These are phyloP conservation scores for Oligia strigilis DNA, from an alignment of 2,888 invertebrate genomes.

Conservation along the genomic window DNA sequence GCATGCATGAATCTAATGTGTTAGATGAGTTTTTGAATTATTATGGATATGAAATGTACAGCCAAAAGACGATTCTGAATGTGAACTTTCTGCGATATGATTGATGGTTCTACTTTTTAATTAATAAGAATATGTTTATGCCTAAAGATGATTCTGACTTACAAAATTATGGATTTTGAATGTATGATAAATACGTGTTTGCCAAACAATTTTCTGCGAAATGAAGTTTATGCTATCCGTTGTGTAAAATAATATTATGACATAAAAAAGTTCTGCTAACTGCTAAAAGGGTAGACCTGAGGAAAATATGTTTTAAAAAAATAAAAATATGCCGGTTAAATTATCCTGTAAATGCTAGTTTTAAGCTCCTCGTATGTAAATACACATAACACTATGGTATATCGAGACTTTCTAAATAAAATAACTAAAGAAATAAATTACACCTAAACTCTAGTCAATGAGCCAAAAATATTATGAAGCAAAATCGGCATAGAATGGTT, in stretches of 20 bases:
- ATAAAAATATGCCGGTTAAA: slow-evolving; percentile 26
- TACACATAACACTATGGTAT: background rate
- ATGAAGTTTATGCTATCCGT: background rate
- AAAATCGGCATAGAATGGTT: background rate
- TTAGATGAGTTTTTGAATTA: too few species aligned
- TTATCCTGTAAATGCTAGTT: slow-evolving; percentile 15
- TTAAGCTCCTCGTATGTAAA: background rate
- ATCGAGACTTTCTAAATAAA: background rate
- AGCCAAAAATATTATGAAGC: slow-evolving; percentile 5
- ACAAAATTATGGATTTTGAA: too few species aligned
- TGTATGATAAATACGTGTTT: background rate
- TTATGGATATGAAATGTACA: too few species aligned
- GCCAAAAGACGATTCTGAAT: too few species aligned
- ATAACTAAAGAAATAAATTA: background rate
- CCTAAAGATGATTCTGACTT: too few species aligned
- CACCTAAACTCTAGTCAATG: slow-evolving; percentile 19
- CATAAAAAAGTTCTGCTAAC: background rate
- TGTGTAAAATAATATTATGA: background rate
- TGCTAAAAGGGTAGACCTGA: slow-evolving; percentile 25
- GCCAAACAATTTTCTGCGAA: background rate
- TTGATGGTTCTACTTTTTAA: too few species aligned
- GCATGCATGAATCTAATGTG: too few species aligned
- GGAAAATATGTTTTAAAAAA: slow-evolving; percentile 28
- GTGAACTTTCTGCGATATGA: too few species aligned
- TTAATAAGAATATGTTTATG: too few species aligned